Evolutionary conservation across 2,113 vertebrate genomes (phyloP), one percentile per base, ranked within the genome.

Genomic region (Oreochromis niloticus): DNA sequence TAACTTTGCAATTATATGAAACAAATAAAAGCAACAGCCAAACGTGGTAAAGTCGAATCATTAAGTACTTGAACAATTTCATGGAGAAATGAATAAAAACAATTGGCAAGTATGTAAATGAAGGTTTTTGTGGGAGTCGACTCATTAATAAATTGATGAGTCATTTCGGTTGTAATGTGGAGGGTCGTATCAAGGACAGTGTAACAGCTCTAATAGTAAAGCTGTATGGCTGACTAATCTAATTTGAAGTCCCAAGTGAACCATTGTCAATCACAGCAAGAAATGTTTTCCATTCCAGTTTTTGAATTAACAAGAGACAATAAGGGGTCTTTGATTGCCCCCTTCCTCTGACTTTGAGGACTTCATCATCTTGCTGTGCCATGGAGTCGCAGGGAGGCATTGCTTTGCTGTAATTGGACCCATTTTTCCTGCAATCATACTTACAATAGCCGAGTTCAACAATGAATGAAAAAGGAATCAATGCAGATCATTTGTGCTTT

Each of bases 391-490:
- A 71, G 85, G 78, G 83, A 88, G 88, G 86, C 86, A 82, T 87
- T 48, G 34, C 91, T 86, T 78, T 2, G 54, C 89, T 86, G 85
- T 94, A 94, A 96, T 94, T 95, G 92, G 92, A 56, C 87, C 88
- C 90, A 85, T 93, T 93, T 94, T 86, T 78, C 85, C 83, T 6
- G 54, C 87, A 81, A 94, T 94, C 92, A 90, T 75, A 75, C 85
- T 85, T 80, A 93, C 90, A 92, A 94, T 92, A 52, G 89, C 84
- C n/a, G 82, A 88, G 87, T 88, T 93, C 87, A 88, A 93, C 94
- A 95, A 93, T 93, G 88, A 93, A 91, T 91, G 89, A 95, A 95
- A 90, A 90, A 92, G 87, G 89, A 95, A 95, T 94, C 91, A 90
- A 93, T 92, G 93, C 83, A 91, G 91, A 88, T 94, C 87, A 91